Conservation (phyloP, 2,113 vertebrate genomes). For the Engystomops pustulosus region DNA sequence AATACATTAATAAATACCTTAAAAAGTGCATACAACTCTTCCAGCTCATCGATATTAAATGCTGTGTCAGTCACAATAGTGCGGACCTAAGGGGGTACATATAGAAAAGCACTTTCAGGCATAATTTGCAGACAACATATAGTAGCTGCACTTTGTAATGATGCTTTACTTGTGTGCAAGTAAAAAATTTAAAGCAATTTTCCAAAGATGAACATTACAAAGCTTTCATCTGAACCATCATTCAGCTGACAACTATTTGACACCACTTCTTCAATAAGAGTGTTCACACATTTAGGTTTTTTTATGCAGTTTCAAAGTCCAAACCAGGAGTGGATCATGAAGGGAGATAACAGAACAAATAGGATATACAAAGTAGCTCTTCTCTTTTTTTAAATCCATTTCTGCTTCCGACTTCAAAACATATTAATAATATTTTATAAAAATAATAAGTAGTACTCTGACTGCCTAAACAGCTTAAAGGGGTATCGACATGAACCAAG, state of each 20-base stretch:
- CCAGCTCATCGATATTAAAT: conserved; percentile 91
- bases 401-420: no score
- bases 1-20: conserved; percentile 78
- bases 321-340: no score
- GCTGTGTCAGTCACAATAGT: conserved; percentile 95
- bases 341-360: no score
- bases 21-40: conserved; percentile 93
- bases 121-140: not conserved
- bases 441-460: no score
- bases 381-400: no score
- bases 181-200: not conserved
- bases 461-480: no score
- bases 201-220: not conserved
- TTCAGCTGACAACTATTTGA: not conserved
- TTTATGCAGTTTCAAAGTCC: no score
- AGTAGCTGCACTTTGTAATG: not conserved
- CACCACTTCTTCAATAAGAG: not conserved
- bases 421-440: no score
- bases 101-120: not conserved
- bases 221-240: not conserved
- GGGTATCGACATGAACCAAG: no score
- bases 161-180: not conserved
- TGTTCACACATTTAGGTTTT: no score
- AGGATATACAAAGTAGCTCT: no score
- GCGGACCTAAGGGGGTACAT: conserved; percentile 80